Conservation (phyloP, 2,888 invertebrate species). For the Heliconius ethilla region DNA sequence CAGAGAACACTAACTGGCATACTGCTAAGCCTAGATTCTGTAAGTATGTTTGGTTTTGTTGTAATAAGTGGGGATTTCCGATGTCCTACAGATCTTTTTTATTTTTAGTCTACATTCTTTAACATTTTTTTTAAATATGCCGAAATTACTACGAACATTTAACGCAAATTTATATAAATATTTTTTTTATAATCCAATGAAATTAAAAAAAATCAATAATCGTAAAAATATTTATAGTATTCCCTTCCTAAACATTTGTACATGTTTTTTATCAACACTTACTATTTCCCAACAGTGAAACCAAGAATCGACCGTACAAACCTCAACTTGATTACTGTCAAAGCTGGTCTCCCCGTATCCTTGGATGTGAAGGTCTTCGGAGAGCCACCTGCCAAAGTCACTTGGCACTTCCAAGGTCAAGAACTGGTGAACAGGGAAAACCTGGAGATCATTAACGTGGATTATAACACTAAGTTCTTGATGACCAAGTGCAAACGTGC, state of each 20-base stretch:
- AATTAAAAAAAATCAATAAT: neutral
- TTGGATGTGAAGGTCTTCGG: conserved; percentile 95
- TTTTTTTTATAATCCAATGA: neutral
- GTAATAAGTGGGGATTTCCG: too few species aligned
- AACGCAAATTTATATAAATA: neutral
- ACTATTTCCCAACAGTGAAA: conserved; percentile 86
- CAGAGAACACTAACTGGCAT: conserved; percentile 95
- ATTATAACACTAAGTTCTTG: conserved; percentile 95
- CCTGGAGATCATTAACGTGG: conserved; percentile 89
- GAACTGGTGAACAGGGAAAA: conserved; percentile 84
- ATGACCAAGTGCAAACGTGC: conserved; percentile 90
- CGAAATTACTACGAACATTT: neutral
- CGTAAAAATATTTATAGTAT: too few species aligned
- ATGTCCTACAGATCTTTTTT: neutral
- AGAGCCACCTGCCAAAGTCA: conserved; percentile 95
- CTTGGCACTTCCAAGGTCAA: conserved; percentile 91
- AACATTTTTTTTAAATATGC: neutral
- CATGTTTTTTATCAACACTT: neutral
- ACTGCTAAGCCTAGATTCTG: conserved; percentile 93
- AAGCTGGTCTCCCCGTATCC: conserved; percentile 93
- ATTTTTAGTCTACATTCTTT: too few species aligned
- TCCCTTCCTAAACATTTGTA: too few species aligned
- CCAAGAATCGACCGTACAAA: conserved; percentile 96
- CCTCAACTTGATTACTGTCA: conserved; percentile 90
- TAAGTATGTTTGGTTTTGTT: conserved; percentile 79